These are phyloP conservation scores for Odontocolon sp. DNA, from an alignment of 2,888 invertebrate genomes.

Conservation along the genomic window DNA sequence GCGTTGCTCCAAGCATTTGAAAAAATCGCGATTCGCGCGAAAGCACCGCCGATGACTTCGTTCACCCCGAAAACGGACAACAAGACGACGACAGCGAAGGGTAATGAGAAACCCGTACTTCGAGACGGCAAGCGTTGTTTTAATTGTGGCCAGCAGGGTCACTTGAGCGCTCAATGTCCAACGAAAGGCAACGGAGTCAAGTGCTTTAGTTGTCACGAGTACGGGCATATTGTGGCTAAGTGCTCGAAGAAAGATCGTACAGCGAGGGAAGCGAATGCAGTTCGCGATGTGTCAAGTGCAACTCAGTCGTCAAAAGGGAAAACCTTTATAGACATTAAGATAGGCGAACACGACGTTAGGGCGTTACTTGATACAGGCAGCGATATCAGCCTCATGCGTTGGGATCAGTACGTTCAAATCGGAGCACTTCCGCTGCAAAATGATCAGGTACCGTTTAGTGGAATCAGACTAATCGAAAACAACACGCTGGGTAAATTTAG, in stretches of 20 bases:
- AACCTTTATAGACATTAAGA: too few relatives aligned
- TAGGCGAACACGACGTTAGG: too few relatives aligned
- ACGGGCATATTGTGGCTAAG: constrained; percentile 7
- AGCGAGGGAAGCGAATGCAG: background rate
- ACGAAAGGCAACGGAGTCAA: constrained; percentile 2
- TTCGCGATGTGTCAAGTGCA: too few relatives aligned
- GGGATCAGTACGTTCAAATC: too few relatives aligned
- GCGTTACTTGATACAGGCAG: too few relatives aligned
- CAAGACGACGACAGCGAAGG: background rate
- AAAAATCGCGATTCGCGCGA: constrained; percentile 16
- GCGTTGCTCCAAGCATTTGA: constrained; percentile 36
- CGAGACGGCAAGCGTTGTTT: background rate
- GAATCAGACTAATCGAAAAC: too few relatives aligned
- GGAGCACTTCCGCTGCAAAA: too few relatives aligned
- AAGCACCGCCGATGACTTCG: background rate
- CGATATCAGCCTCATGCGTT: too few relatives aligned
- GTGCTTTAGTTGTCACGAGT: constrained; percentile 20
- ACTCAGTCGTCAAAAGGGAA: too few relatives aligned
- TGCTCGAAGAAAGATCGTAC: background rate
- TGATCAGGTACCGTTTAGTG: too few relatives aligned
- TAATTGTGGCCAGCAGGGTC: constrained; percentile 2
- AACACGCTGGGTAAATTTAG: too few relatives aligned
- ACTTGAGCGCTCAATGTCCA: background rate
- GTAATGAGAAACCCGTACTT: background rate
- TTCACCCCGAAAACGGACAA: background rate